These are phyloP conservation scores for Alexandromys fortis DNA, from an alignment of 2,113 vertebrate species.

Conservation along the genomic window DNA sequence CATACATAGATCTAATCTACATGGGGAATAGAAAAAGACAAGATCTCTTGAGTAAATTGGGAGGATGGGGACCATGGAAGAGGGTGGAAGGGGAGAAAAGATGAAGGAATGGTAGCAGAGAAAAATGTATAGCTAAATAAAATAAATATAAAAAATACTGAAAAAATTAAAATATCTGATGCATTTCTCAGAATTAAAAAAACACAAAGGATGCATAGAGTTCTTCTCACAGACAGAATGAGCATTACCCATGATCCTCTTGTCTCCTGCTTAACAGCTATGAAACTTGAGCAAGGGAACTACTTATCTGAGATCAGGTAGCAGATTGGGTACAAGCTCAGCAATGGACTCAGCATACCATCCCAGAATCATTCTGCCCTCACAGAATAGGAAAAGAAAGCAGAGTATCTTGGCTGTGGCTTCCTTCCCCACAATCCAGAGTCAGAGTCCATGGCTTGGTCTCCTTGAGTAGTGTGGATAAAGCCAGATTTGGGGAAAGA, in stretches of 20 bases:
- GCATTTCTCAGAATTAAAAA: too few relatives aligned
- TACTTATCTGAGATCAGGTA: background rate
- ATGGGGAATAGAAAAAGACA: too few relatives aligned
- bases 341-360: too few relatives aligned
- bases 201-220: fast-evolving
- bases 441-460: background rate
- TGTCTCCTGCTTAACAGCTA: background rate
- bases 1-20: too few relatives aligned
- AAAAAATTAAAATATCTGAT: too few relatives aligned
- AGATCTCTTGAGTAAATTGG: too few relatives aligned
- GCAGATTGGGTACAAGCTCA: background rate
- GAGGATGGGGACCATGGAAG: too few relatives aligned
- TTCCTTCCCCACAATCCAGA: background rate
- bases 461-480: background rate
- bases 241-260: background rate
- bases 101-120: too few relatives aligned
- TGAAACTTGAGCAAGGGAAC: background rate
- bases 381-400: background rate
- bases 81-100: too few relatives aligned
- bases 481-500: background rate
- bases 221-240: background rate
- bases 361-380: too few relatives aligned
- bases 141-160: too few relatives aligned
- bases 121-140: too few relatives aligned
- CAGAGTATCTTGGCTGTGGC: fast-evolving